Base-by-base conservation (phyloP, 2,797 vertebrate genomes). In the Dermochelys coriacea region DNA sequence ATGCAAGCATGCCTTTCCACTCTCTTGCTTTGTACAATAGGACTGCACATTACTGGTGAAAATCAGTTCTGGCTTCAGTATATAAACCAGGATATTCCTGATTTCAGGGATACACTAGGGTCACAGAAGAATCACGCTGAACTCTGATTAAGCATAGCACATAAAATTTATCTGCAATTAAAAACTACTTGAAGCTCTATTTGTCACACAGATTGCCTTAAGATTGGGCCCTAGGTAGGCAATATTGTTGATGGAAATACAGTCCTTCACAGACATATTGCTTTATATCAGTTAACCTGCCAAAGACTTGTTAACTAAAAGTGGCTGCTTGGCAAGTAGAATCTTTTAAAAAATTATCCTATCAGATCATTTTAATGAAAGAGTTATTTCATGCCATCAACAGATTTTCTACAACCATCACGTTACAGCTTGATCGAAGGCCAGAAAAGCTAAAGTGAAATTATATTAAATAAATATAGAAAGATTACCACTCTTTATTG, bases 91-190 rank as follows among this genome's bases (percentile, higher is more conserved):
- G 1, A 2, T 1, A 0, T 37, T 90, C 88, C 8, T 45, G 45
- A 37, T 82, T 93, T 90, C 79, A 84, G 80, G 90, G 84, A 85
- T 3, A 54, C 57, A 23, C 55, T 61, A 29, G 1, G 5, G 2
- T 47, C 55, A 2, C 85, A 54, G 64, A 80, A 71, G 88, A 93
- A 82, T 81, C 23, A 12, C 7, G 15, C 77, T 29, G 45, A 84
- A 68, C 27, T 87, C 84, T 45, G 80, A 87, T 89, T 78, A 87
- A 82, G 9, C 27, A n/a, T 75, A 79, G 55, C 5, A 59, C 41
- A 31, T 29, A 94, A 19, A 90, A 90, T 79, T 93, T 87, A 52
- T 91, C 84, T 91, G 14, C 68, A 91, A 81, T 92, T 96, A 84
- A 93, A 94, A 90, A 77, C 79, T 91, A 29, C 11, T 77, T 29